phyloP scores from a whole-genome alignment of 1,140 invertebrate genomes.

The Achatina immaculata region DNA sequence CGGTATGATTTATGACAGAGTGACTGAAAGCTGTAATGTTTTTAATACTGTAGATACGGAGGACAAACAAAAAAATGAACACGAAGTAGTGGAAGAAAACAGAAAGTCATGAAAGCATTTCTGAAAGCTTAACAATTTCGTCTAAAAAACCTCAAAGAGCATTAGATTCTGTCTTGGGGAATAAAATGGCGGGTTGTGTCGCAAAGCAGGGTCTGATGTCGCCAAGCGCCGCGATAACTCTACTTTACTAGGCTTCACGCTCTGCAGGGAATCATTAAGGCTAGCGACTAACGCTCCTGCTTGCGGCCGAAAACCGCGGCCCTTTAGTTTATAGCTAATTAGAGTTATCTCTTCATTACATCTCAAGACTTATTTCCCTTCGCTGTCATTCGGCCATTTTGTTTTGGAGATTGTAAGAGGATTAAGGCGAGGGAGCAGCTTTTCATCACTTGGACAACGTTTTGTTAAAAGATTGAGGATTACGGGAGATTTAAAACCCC shows the following conservation, averaged over 20 bases:
- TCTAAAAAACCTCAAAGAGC: neutral
- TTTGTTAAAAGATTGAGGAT: slow-evolving; percentile 5
- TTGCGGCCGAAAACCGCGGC: neutral
- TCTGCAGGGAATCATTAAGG: slow-evolving; percentile 10
- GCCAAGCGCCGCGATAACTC: neutral
- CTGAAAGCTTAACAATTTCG: slow-evolving; percentile 8
- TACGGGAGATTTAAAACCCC: neutral
- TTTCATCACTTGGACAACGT: slow-evolving; percentile 2
- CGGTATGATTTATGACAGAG: too few relatives aligned
- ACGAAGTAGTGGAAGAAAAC: too few relatives aligned
- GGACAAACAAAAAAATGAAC: too few relatives aligned
- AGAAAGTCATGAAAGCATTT: neutral
- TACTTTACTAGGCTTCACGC: slow-evolving; percentile 16
- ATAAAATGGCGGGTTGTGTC: neutral
- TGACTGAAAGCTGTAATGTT: too few relatives aligned
- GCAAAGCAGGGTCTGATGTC: neutral
- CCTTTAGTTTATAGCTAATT: slow-evolving; percentile 35
- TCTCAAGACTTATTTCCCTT: slow-evolving; percentile 23
- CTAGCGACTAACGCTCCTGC: neutral
- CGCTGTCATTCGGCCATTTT: neutral
- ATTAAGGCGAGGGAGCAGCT: neutral
- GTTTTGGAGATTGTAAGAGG: slow-evolving; percentile 12
- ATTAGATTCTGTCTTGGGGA: slow-evolving; percentile 1
- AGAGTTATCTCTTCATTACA: slow-evolving; percentile 30
- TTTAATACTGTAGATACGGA: too few relatives aligned